Conservation (phyloP, 2,888 invertebrate species). For the Leucoptera coffeella region DNA sequence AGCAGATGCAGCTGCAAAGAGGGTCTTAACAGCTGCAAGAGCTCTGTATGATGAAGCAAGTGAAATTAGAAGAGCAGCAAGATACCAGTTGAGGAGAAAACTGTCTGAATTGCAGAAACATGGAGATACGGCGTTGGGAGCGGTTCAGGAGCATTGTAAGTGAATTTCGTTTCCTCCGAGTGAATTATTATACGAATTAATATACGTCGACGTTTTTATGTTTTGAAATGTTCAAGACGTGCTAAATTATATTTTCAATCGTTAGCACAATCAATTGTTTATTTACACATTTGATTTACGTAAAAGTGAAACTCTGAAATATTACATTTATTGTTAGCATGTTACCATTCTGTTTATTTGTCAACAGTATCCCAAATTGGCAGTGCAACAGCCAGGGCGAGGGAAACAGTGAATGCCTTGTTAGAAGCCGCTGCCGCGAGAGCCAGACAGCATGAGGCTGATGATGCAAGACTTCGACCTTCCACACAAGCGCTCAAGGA, state of each 20-base stretch:
- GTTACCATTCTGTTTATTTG: too few species aligned
- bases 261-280: too few species aligned
- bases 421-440: constrained; percentile 55
- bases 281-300: too few species aligned
- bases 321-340: too few species aligned
- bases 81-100: constrained; percentile 41
- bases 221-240: too few species aligned
- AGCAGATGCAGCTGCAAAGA: constrained; percentile 6
- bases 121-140: constrained; percentile 62
- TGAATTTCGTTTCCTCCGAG: too few species aligned
- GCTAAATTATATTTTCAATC: too few species aligned
- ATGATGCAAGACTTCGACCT: constrained; percentile 55
- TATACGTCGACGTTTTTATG: too few species aligned
- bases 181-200: constrained; percentile 2
- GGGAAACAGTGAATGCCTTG: constrained; percentile 58
- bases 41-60: constrained; percentile 40
- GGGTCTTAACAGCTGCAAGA: constrained; percentile 4
- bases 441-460: constrained; percentile 52
- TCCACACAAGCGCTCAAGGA: constrained; percentile 64
- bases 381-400: constrained; percentile 58
- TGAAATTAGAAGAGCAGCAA: constrained; percentile 34
- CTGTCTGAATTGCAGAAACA: constrained; percentile 52
- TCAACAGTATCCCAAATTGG: constrained; percentile 58
- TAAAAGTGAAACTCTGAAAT: too few species aligned
- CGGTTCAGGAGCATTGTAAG: constrained; percentile 62